Conservation (phyloP, 1,140 invertebrate genomes). For the Habropoda laboriosa region DNA sequence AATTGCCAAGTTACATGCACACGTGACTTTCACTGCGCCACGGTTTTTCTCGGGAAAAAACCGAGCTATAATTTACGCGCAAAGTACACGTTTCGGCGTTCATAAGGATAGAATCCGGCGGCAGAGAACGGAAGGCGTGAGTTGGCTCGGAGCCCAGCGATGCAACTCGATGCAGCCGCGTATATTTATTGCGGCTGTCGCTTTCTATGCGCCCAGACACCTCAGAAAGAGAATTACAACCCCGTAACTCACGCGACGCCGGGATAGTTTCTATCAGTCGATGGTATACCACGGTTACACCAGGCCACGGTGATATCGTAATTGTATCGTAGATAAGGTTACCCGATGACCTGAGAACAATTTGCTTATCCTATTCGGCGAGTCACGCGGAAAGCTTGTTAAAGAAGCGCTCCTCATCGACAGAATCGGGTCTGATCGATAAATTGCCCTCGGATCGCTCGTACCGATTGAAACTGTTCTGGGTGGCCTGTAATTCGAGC, state of each 20-base stretch:
- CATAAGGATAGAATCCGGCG: constrained; percentile 15
- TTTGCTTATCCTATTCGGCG: constrained; percentile 24
- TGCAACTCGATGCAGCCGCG: constrained; percentile 51
- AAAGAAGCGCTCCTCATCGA: constrained; percentile 32
- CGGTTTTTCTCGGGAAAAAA: neutral
- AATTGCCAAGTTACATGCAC: neutral
- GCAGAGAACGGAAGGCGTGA: neutral
- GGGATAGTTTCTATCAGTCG: constrained; percentile 55
- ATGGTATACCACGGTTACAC: neutral
- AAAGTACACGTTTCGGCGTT: constrained; percentile 37
- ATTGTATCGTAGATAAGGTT: constrained; percentile 51
- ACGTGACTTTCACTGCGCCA: neutral
- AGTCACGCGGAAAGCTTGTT: constrained; percentile 28
- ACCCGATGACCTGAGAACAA: constrained; percentile 37
- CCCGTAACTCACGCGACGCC: constrained; percentile 50
- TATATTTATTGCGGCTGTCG: constrained; percentile 59
- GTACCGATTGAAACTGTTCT: neutral
- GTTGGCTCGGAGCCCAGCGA: constrained; percentile 32
- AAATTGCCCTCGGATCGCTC: constrained; percentile 8
- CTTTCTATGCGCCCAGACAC: constrained; percentile 49
- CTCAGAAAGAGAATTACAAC: constrained; percentile 53
- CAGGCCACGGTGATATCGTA: constrained; percentile 44
- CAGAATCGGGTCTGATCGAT: neutral
- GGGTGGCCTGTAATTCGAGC: neutral
- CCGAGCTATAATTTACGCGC: constrained; percentile 1